Percentiles rank a stretch among this genome's conserved stretches.
phyloP scores from a whole-genome alignment of 2,888 invertebrate species.

The Drosophila parthenogenetica region DNA sequence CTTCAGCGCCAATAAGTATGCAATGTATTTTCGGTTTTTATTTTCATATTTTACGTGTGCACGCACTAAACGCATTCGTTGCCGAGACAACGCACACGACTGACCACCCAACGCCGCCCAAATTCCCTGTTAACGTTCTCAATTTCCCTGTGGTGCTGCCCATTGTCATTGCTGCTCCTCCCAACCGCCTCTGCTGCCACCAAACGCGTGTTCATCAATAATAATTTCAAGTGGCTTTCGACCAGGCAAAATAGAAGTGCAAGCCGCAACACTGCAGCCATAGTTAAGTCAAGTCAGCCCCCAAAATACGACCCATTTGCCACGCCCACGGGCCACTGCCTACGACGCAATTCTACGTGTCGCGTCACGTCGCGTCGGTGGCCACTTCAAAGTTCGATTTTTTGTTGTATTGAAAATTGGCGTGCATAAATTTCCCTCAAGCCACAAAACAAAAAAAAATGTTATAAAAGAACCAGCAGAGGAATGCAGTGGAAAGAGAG shows the following conservation, averaged over 20 bases:
- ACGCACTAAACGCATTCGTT: constrained; percentile 75
- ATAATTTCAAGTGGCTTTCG: constrained; percentile 73
- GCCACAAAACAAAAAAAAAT: constrained; percentile 12
- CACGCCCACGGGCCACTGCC: neutral
- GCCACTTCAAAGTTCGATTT: constrained; percentile 75
- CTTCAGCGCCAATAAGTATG: constrained; percentile 35
- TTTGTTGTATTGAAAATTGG: constrained; percentile 74
- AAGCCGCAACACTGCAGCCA: constrained; percentile 34
- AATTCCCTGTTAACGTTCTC: constrained; percentile 34
- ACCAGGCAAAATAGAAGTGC: constrained; percentile 61
- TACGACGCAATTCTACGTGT: constrained; percentile 8
- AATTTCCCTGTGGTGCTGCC: constrained; percentile 27
- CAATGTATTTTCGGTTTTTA: constrained; percentile 50
- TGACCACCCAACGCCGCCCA: neutral
- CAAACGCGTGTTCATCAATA: constrained; percentile 63
- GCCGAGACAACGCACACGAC: constrained; percentile 46
- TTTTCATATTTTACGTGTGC: constrained; percentile 49
- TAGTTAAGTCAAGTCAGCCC: constrained; percentile 16
- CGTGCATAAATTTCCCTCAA: constrained; percentile 61
- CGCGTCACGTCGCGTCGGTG: constrained; percentile 44
- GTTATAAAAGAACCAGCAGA: neutral
- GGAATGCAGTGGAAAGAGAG: neutral
- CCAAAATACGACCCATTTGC: neutral
- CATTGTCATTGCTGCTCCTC: neutral
- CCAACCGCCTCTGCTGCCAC: neutral